Conservation (phyloP, 2,888 invertebrate genomes). For the Acanthococcus lagerstroemiae region DNA sequence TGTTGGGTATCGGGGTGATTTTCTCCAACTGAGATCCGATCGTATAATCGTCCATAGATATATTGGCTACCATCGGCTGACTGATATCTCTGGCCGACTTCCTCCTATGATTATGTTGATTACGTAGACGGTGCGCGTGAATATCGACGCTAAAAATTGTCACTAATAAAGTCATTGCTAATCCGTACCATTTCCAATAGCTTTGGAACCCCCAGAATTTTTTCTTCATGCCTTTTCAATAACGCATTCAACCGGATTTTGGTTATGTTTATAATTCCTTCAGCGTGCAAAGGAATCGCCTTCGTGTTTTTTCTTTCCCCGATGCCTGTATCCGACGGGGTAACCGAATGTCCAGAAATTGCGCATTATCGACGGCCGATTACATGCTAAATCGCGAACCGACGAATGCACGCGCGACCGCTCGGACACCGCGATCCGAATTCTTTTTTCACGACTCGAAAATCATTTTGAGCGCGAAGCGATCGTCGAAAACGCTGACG, state of each 20-base stretch:
- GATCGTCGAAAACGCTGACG: not conserved
- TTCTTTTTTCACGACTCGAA: too few relatives aligned
- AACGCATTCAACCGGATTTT: conserved; percentile 27
- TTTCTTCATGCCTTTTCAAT: conserved; percentile 30
- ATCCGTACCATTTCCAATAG: conserved; percentile 32
- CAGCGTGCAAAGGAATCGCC: conserved; percentile 16
- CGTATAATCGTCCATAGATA: conserved; percentile 23
- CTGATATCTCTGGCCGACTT: conserved; percentile 20
- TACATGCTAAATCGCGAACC: conserved; percentile 3
- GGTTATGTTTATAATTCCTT: conserved; percentile 15
- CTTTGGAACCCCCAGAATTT: conserved; percentile 31
- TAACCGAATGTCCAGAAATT: conserved; percentile 22
- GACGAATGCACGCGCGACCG: too few relatives aligned
- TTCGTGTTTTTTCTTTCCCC: conserved; percentile 27
- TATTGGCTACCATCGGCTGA: conserved; percentile 17
- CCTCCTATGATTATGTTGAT: conserved; percentile 13
- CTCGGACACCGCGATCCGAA: too few relatives aligned
- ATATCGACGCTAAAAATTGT: conserved; percentile 22
- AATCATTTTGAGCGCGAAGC: too few relatives aligned
- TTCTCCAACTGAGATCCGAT: conserved; percentile 18
- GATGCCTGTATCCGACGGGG: conserved; percentile 19
- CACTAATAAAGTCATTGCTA: conserved; percentile 31
- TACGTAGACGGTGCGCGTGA: conserved; percentile 18
- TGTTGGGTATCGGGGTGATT: conserved; percentile 21
- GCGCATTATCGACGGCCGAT: conserved; percentile 9